Conservation (phyloP, 2,113 vertebrate species). For the Burhinus oedicnemus region DNA sequence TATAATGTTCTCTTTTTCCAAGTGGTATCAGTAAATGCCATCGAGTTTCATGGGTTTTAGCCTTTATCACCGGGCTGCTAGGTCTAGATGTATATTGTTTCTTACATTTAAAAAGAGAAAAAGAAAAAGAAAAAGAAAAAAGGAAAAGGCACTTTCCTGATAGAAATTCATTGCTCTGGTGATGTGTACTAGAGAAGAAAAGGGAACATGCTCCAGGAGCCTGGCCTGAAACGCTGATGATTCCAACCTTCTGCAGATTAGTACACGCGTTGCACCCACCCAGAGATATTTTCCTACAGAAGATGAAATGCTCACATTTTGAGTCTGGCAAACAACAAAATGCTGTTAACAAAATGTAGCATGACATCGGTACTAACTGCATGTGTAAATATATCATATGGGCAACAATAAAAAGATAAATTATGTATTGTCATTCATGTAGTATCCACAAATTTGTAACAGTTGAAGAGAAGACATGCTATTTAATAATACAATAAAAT, state of each 20-base stretch:
- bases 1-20: conserved; percentile 68
- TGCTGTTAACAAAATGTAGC: conserved; percentile 88
- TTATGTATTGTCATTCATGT: conserved; percentile 83
- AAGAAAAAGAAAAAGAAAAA: neutral
- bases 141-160: conserved; percentile 13
- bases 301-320: conserved; percentile 71
- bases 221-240: conserved; percentile 40
- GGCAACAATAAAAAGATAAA: conserved; percentile 76
- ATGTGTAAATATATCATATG: conserved; percentile 85
- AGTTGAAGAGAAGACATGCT: conserved; percentile 81
- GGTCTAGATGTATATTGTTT: conserved; percentile 40
- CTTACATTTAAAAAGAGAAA: neutral
- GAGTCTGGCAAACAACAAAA: conserved; percentile 62
- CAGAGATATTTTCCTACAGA: conserved; percentile 69
- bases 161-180: conserved; percentile 64
- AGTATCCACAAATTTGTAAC: conserved; percentile 86
- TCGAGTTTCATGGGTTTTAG: conserved; percentile 26
- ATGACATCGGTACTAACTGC: conserved; percentile 88
- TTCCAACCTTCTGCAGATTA: conserved; percentile 59
- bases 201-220: conserved; percentile 64
- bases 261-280: conserved; percentile 58
- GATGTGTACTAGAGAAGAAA: conserved; percentile 68
- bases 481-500: conserved; percentile 95
- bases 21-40: conserved; percentile 58
- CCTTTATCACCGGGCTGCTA: conserved; percentile 15